A percentile compares a stretch with the other conserved stretches of the same genome.
Conservation (phyloP, 2,888 invertebrate species). For the Molorchus minor region DNA sequence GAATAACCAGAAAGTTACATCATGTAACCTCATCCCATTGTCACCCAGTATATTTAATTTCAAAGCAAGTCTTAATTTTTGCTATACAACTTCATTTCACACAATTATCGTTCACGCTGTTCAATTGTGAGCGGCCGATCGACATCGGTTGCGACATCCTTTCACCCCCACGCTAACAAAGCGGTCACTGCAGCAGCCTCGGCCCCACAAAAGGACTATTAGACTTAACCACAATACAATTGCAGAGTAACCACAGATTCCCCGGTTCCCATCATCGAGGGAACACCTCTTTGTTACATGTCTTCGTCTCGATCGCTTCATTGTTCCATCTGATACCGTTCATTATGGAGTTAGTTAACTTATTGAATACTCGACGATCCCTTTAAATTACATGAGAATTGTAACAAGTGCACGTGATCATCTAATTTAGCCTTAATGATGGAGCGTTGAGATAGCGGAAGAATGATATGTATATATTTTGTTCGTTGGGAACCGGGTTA, state of each 20-base stretch:
- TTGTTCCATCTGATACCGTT: slow-evolving; percentile 37
- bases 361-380: slow-evolving; percentile 34
- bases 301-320: slow-evolving; percentile 35
- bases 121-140: slow-evolving; percentile 5
- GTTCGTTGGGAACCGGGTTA: background rate
- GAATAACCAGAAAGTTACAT: too few relatives aligned
- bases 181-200: slow-evolving; percentile 40
- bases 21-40: too few relatives aligned
- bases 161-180: slow-evolving; percentile 15
- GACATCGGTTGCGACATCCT: slow-evolving; percentile 2
- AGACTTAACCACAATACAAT: slow-evolving; percentile 47
- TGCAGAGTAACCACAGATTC: slow-evolving; percentile 50
- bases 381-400: slow-evolving; percentile 36
- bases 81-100: background rate
- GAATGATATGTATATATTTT: background rate
- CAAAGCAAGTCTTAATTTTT: background rate
- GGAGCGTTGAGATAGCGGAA: background rate
- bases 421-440: slow-evolving; percentile 8
- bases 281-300: slow-evolving; percentile 38
- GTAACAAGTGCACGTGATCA: slow-evolving; percentile 24
- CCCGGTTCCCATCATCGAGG: slow-evolving; percentile 48
- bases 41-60: too few relatives aligned
- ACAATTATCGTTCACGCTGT: background rate
- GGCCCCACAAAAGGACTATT: slow-evolving; percentile 42
- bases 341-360: slow-evolving; percentile 33